Evolutionary conservation across 2,797 vertebrate genomes (phyloP), one percentile per base, ranked within the genome.

Genomic region (Enoplosus armatus): DNA sequence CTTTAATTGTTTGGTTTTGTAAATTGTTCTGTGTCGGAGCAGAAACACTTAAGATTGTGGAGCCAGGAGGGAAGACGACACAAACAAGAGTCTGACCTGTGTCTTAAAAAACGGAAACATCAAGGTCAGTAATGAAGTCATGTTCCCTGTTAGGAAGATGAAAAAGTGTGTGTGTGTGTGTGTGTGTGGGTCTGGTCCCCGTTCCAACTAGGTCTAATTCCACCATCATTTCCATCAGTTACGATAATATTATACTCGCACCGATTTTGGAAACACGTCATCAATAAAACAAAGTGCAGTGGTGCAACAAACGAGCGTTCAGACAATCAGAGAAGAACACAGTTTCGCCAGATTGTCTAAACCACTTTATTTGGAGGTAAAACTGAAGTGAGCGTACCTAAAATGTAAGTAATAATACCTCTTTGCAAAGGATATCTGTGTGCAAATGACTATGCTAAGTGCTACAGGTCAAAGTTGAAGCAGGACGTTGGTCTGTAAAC

Each of bases 41-140:
- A 45, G 54, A 50, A 61, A 60, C 66, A 71, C 65, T 79, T 35
- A 31, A 60, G 71, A 53, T 12, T 20, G 27, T 31, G 59, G 47
- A 60, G 65, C 54, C 39, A 22, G 59, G 47, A 55, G 33, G 63
- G 69, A 77, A 72, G 69, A 80, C 11, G 26, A 66, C 37, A 70
- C 48, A 73, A 80, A 84, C 58, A 58, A 39, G 37, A 72, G 11
- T 51, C 16, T 60, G 82, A 80, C 53, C 68, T 50, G 35, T 18
- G n/a, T n/a, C n/a, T n/a, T n/a, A n/a, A n/a, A n/a, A 8, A 71
- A 47, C 6, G 56, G 63, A 73, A 77, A 70, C 69, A 35, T 31
- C 45, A 43, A 58, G 33, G 10, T 54, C 63, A 73, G 16, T 8
- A 20, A 39, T 43, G 53, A 41, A 65, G 35, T 75, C 29, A 20